A percentile compares a stretch with the other conserved stretches of the same genome.
These are phyloP conservation scores for Yponomeuta malinellus DNA, from an alignment of 2,888 invertebrate species.

Conservation along the genomic window DNA sequence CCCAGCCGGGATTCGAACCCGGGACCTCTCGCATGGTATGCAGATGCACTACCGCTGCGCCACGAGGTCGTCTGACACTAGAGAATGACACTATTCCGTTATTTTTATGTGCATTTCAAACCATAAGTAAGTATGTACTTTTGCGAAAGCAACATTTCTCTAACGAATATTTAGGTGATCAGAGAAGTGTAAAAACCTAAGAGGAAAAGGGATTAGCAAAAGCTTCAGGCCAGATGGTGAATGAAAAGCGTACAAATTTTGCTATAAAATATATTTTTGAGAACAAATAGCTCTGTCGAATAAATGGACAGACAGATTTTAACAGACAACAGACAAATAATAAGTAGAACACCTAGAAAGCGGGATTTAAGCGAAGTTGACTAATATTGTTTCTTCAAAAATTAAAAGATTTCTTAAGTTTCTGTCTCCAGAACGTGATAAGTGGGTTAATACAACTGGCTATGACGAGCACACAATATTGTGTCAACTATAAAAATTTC, in stretches of 20 bases:
- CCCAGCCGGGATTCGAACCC: no score
- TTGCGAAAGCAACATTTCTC: not conserved
- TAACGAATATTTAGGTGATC: no score
- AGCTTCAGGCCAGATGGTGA: constrained; percentile 44
- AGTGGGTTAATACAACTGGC: no score
- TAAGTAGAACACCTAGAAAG: constrained; percentile 49
- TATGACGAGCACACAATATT: not conserved
- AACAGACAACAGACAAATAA: constrained; percentile 46
- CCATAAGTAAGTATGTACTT: not conserved
- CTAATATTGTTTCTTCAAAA: not conserved
- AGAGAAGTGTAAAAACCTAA: no score
- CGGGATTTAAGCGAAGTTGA: constrained; percentile 21
- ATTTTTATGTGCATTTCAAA: not conserved
- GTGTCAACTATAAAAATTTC: constrained; percentile 43
- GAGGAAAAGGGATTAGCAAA: no score
- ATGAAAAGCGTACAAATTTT: constrained; percentile 69
- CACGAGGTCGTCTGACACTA: no score
- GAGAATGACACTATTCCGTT: not conserved
- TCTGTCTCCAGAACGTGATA: no score
- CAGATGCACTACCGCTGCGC: no score
- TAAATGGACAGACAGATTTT: constrained; percentile 61
- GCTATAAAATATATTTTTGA: constrained; percentile 67
- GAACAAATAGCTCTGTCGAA: constrained; percentile 53
- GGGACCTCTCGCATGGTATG: no score
- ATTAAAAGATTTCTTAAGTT: not conserved